A percentile compares a stretch with the other conserved stretches of the same genome.
Conservation (phyloP, 2,113 vertebrate genomes). For the Dascyllus trimaculatus region DNA sequence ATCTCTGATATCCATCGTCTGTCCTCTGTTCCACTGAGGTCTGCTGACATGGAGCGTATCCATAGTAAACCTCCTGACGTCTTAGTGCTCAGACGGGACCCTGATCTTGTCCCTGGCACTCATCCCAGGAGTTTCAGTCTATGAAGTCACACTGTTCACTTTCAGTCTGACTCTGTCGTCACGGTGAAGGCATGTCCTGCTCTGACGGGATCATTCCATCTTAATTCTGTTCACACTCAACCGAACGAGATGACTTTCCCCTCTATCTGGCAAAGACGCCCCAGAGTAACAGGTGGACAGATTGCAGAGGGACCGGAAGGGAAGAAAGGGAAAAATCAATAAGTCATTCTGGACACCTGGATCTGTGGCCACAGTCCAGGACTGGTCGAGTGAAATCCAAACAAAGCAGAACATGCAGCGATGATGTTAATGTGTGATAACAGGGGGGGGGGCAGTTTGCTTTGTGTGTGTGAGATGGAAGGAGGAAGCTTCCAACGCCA, state of each 20-base stretch:
- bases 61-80: no score
- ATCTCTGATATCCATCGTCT: no score
- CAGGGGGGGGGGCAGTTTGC: conserved; percentile 32
- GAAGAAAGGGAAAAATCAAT: conserved; percentile 69
- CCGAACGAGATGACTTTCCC: conserved; percentile 42
- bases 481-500: background rate
- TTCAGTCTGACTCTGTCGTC: conserved; percentile 34
- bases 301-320: conserved; percentile 61
- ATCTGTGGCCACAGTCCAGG: conserved; percentile 40
- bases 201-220: conserved; percentile 1
- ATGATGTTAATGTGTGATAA: conserved; percentile 69
- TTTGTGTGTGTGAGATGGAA: conserved; percentile 29
- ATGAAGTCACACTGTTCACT: conserved; percentile 22
- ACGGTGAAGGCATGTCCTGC: background rate
- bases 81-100: no score
- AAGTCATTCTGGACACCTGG: conserved; percentile 73
- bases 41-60: no score
- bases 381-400: conserved; percentile 49
- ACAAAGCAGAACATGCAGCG: conserved; percentile 55
- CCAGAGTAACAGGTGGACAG: conserved; percentile 71
- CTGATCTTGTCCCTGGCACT: no score
- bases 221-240: conserved; percentile 45
- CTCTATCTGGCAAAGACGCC: conserved; percentile 44
- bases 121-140: background rate
- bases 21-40: no score